Conservation (phyloP, 2,888 invertebrate genomes). For the Cetonia aurata region DNA sequence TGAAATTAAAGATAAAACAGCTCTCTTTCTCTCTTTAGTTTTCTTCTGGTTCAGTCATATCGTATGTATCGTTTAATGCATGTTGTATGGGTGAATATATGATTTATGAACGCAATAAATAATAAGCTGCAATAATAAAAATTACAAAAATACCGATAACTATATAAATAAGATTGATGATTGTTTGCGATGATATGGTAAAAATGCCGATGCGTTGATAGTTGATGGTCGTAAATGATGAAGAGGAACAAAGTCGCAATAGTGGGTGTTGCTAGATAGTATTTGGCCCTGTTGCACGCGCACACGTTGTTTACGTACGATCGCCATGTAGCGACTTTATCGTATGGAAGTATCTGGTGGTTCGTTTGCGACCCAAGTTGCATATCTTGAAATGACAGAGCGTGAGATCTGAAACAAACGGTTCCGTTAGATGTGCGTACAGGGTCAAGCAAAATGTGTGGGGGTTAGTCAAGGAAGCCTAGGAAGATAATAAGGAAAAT, state of each 20-base stretch:
- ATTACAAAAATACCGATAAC: constrained; percentile 37
- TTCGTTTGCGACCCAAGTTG: constrained; percentile 76
- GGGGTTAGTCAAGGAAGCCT: constrained; percentile 19
- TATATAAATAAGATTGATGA: constrained; percentile 43
- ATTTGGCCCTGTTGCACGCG: constrained; percentile 3
- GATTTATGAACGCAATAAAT: constrained; percentile 13
- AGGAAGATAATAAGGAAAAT: constrained; percentile 17
- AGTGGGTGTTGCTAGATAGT: constrained; percentile 2
- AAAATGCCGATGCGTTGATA: neutral
- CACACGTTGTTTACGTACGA: constrained; percentile 38
- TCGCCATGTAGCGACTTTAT: constrained; percentile 53
- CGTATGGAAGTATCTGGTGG: constrained; percentile 57
- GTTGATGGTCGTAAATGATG: constrained; percentile 5
- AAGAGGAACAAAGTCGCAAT: neutral
- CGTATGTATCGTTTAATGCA: constrained; percentile 11
- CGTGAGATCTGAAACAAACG: constrained; percentile 72
- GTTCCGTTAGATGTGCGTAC: constrained; percentile 37
- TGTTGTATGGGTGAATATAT: constrained; percentile 11
- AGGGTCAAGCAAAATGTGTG: constrained; percentile 20
- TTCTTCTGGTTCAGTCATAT: constrained; percentile 27
- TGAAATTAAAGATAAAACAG: constrained; percentile 20
- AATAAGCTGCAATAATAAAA: constrained; percentile 25
- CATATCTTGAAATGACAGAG: constrained; percentile 79
- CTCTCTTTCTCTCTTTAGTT: neutral
- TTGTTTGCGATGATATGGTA: constrained; percentile 36